These are phyloP conservation scores for Holothuria scabra DNA, from an alignment of 53 echinoderm and acorn worm species.

Conservation along the genomic window DNA sequence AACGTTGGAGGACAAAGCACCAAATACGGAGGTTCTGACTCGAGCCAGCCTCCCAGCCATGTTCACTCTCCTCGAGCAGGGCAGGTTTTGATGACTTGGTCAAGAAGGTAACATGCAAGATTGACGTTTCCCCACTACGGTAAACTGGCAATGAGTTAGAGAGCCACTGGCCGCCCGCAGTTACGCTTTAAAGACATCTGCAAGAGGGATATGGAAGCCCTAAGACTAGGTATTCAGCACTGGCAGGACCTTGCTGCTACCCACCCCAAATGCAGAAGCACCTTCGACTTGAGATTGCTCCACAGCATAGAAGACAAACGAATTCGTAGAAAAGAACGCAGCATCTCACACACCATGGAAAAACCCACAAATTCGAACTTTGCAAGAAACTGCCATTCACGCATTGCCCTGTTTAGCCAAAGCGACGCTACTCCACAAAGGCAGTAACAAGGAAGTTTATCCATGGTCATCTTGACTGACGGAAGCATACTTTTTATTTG, in stretches of 20 bases:
- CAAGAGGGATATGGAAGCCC: slow-evolving; percentile 62
- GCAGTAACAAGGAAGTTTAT: too few species aligned
- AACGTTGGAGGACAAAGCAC: slow-evolving; percentile 49
- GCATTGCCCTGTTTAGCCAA: background rate
- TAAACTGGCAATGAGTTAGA: slow-evolving; percentile 43
- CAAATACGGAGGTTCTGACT: slow-evolving; percentile 42
- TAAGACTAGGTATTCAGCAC: slow-evolving; percentile 26
- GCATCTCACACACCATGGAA: background rate
- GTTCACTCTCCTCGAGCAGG: slow-evolving; percentile 40
- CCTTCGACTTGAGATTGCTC: slow-evolving; percentile 6
- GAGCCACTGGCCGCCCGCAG: slow-evolving; percentile 53
- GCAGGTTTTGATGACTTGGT: slow-evolving; percentile 51
- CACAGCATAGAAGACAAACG: slow-evolving; percentile 39
- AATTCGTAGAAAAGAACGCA: background rate
- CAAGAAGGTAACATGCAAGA: slow-evolving; percentile 62
- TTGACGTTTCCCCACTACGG: slow-evolving; percentile 61
- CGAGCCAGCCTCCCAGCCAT: slow-evolving; percentile 31
- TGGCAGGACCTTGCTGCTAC: slow-evolving; percentile 54
- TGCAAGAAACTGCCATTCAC: slow-evolving; percentile 52
- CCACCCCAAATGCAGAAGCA: slow-evolving; percentile 21
- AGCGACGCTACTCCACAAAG: too few species aligned
- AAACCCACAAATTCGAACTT: slow-evolving; percentile 11
- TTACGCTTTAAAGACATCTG: slow-evolving; percentile 57
- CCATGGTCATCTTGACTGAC: too few species aligned
- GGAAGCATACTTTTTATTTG: too few species aligned